Evolutionary conservation across 2,797 vertebrate species (phyloP).

Genomic region (Chelonia mydas): DNA sequence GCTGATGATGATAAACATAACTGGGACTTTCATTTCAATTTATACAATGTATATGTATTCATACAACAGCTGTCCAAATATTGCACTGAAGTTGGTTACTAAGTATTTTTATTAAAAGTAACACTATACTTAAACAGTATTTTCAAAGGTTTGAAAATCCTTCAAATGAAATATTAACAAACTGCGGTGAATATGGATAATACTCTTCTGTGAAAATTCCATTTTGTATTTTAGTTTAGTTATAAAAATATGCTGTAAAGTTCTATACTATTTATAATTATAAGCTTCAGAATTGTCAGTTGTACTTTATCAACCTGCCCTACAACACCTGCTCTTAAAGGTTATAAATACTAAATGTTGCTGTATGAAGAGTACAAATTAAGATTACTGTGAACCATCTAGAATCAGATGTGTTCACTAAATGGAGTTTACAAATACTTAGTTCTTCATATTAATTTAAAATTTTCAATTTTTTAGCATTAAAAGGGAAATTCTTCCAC

Average conservation of each 20-base stretch:
- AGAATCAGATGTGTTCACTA: neutral
- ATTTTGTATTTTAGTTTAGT: neutral
- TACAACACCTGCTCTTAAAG: neutral
- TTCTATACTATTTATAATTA: neutral
- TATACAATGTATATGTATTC: neutral
- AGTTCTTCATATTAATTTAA: neutral
- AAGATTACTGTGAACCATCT: neutral
- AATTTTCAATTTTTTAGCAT: constrained; percentile 81
- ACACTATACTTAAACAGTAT: neutral
- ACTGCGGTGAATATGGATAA: neutral
- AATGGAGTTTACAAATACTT: neutral
- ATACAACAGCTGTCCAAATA: neutral
- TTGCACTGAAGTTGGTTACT: neutral
- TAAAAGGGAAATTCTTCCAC: constrained; percentile 92
- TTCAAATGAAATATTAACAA: neutral
- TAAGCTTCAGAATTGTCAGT: neutral
- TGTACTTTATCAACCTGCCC: neutral
- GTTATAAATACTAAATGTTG: neutral
- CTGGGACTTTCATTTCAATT: neutral
- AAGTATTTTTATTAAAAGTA: neutral
- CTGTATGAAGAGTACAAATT: neutral
- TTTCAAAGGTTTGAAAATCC: neutral
- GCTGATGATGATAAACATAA: neutral
- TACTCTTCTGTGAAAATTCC: neutral
- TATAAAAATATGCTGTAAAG: neutral